Percentiles rank a stretch among this genome's conserved stretches.
These are phyloP conservation scores for Eufriesea mexicana DNA, from an alignment of 1,140 invertebrate genomes.

Conservation along the genomic window DNA sequence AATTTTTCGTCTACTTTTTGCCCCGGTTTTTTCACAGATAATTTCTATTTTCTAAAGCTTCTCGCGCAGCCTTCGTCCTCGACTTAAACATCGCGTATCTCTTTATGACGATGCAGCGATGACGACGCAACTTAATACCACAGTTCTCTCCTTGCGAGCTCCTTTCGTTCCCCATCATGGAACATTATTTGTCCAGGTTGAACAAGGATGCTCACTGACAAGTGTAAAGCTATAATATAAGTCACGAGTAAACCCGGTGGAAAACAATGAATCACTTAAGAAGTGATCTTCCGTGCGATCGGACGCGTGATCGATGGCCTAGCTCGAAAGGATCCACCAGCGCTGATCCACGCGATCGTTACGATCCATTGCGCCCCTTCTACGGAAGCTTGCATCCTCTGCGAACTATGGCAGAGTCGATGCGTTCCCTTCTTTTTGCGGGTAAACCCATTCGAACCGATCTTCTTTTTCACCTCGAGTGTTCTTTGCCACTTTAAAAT, in stretches of 20 bases:
- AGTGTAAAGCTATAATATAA: constrained; percentile 34
- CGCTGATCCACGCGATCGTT: constrained; percentile 38
- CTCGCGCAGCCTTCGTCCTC: too few species aligned
- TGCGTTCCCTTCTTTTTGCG: neutral
- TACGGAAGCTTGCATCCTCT: constrained; percentile 40
- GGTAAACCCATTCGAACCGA: neutral
- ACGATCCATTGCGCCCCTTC: constrained; percentile 43
- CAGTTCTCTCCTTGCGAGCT: neutral
- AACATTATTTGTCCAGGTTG: constrained; percentile 33
- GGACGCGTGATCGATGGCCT: constrained; percentile 40
- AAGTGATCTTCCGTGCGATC: constrained; percentile 50
- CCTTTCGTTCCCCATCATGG: neutral
- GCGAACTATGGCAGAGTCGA: neutral
- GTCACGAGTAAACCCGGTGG: constrained; percentile 43
- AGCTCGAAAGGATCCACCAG: constrained; percentile 9
- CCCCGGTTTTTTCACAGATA: too few species aligned
- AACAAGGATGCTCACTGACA: constrained; percentile 22
- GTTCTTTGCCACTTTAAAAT: neutral
- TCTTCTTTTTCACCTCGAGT: neutral
- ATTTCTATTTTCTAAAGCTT: too few species aligned
- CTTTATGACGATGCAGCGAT: neutral
- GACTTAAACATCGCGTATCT: neutral
- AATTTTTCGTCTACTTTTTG: too few species aligned
- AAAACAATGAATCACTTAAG: constrained; percentile 56
- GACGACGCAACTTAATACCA: neutral